These are phyloP conservation scores for Stictocephala bisonia DNA, from an alignment of 2,888 invertebrate genomes.

Conservation along the genomic window DNA sequence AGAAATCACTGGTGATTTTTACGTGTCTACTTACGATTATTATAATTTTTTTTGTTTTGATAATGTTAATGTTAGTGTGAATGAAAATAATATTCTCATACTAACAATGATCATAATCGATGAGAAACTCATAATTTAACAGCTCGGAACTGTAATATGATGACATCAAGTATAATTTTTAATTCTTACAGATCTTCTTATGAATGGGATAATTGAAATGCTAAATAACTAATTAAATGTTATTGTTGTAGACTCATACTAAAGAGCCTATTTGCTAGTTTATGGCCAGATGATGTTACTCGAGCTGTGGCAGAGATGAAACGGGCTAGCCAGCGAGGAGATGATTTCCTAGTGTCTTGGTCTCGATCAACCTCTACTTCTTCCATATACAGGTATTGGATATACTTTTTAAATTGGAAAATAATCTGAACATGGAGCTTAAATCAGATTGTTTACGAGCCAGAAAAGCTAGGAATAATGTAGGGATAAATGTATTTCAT, in stretches of 20 bases:
- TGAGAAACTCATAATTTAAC: too few relatives aligned
- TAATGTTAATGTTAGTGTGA: too few relatives aligned
- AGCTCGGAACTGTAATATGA: too few relatives aligned
- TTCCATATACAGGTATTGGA: constrained; percentile 62
- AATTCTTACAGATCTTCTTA: too few relatives aligned
- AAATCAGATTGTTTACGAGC: not conserved
- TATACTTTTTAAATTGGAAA: not conserved
- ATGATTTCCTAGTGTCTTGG: constrained; percentile 63
- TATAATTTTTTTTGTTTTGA: too few relatives aligned
- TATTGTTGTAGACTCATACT: constrained; percentile 76
- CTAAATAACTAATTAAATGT: too few relatives aligned
- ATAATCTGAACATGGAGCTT: not conserved
- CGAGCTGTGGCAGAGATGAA: constrained; percentile 71
- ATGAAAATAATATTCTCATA: too few relatives aligned
- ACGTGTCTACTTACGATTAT: too few relatives aligned
- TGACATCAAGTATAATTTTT: too few relatives aligned
- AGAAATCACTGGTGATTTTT: too few relatives aligned
- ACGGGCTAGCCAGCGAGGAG: constrained; percentile 58
- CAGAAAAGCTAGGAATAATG: not conserved
- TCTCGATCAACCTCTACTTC: constrained; percentile 63
- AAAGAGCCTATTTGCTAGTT: constrained; percentile 75
- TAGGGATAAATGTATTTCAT: not conserved
- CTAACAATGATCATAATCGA: too few relatives aligned
- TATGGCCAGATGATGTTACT: constrained; percentile 80
- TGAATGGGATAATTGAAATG: too few relatives aligned